Evolutionary conservation across 2,797 vertebrate genomes (phyloP), one percentile per base, ranked within the genome.

Genomic region (Percopsis omiscomaycus): DNA sequence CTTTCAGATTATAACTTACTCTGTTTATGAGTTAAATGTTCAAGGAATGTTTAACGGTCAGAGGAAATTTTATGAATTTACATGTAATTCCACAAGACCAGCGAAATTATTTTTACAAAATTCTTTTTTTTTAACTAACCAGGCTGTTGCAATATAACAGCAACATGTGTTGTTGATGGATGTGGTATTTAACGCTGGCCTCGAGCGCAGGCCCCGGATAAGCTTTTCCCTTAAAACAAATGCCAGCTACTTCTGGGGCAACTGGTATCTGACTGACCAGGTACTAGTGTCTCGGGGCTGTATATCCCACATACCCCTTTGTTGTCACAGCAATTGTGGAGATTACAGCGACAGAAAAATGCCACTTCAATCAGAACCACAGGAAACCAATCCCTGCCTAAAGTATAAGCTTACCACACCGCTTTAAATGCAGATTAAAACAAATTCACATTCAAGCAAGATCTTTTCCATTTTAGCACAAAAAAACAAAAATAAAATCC

Each of bases 141-240:
- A 69, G 81, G 83, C 89, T 92, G 90, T 79, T 92, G 92, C 89
- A 93, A 92, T 77, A 82, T 66, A 70, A 79, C 61, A 59, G 89
- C 89, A 93, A 91, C 86, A 78, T 66, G 52, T 48, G 49, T 56
- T 74, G 85, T 81, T 88, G 86, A 82, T 78, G 65, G 86, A 69
- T 79, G 82, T 77, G 60, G 61, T 48, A 12, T 57, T 76, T 77
- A 69, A 78, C 67, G 60, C 66, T 74, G 60, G 71, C 62, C 70
- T 71, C 50, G 8, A 68, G 66, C 62, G 42, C 63, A 64, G 72
- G 57, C 64, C 74, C 69, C 61, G 71, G 75, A 84, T 78, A 65
- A 28, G 59, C 68, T 59, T 55, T 49, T 55, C 59, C 14, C 53
- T 22, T 3, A 60, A 59, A 16, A 27, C 5, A 15, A 73, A 65